Conservation (phyloP, 2,888 invertebrate genomes). For the Allacma fusca region DNA sequence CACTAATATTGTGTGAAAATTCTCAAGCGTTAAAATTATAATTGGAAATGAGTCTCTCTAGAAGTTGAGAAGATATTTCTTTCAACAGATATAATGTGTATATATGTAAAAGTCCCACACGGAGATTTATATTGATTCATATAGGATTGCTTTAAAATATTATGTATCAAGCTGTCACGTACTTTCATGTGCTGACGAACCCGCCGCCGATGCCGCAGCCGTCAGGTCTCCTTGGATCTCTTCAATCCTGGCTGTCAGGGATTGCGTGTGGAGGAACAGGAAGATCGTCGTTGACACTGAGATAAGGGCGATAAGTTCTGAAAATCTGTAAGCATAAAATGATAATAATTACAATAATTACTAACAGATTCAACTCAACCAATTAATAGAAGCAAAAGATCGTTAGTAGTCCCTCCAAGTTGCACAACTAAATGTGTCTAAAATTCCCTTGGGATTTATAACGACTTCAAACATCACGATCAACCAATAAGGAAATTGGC, state of each 20-base stretch:
- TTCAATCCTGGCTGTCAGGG: constrained; percentile 58
- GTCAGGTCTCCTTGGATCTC: constrained; percentile 60
- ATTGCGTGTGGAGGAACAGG: constrained; percentile 61
- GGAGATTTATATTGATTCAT: no score
- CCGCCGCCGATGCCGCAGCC: constrained; percentile 54
- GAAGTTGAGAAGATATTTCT: background rate
- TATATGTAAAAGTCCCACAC: no score
- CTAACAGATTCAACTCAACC: background rate
- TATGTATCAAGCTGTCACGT: no score
- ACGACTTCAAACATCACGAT: no score
- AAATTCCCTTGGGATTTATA: no score
- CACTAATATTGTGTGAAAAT: background rate
- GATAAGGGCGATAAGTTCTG: constrained; percentile 59
- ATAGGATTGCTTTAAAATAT: no score
- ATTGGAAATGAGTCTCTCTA: background rate
- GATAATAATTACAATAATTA: background rate
- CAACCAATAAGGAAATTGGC: no score
- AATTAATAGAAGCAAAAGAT: no score
- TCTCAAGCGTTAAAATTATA: background rate
- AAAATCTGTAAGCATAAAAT: constrained; percentile 43
- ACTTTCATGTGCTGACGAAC: constrained; percentile 57
- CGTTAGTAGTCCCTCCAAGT: no score
- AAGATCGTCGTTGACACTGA: constrained; percentile 61
- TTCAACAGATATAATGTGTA: no score
- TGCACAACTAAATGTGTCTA: no score